These are phyloP conservation scores for Caenorhabditis sulstoni DNA, from an alignment of 2,888 invertebrate species.

Conservation along the genomic window DNA sequence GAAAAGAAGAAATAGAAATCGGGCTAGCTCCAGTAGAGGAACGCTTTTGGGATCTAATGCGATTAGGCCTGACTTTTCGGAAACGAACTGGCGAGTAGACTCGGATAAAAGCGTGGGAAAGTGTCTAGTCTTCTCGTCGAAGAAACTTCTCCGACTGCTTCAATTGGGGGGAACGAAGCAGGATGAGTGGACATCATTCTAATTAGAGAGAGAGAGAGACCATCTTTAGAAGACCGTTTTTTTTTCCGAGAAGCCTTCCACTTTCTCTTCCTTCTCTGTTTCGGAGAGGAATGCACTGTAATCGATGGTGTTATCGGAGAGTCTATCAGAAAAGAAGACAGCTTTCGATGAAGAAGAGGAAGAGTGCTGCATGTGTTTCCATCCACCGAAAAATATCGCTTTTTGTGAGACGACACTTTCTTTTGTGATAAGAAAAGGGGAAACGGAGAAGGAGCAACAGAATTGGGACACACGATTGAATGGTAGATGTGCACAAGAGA, in stretches of 20 bases:
- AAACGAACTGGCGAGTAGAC: too few relatives aligned
- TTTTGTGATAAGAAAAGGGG: constrained; percentile 9
- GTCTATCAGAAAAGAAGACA: not conserved
- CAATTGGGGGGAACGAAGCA: too few relatives aligned
- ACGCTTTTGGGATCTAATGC: too few relatives aligned
- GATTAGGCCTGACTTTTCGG: too few relatives aligned
- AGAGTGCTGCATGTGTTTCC: not conserved
- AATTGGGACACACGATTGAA: constrained; percentile 1
- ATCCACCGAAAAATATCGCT: constrained; percentile 9
- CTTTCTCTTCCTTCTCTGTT: not conserved
- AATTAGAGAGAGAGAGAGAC: too few relatives aligned
- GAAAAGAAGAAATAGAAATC: not conserved
- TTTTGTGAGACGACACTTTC: constrained; percentile 6
- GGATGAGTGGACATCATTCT: too few relatives aligned
- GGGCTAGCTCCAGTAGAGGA: too few relatives aligned
- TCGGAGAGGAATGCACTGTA: not conserved
- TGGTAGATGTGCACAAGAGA: not conserved
- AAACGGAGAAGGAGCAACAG: not conserved
- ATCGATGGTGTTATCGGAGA: constrained; percentile 8
- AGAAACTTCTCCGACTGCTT: too few relatives aligned
- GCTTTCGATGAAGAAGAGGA: not conserved
- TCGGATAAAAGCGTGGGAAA: too few relatives aligned
- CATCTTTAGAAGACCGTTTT: too few relatives aligned
- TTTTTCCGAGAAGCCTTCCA: too few relatives aligned
- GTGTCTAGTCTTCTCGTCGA: too few relatives aligned